Percentiles rank a stretch among this genome's conserved stretches.
Conservation (phyloP, 2,888 invertebrate species). For the Phortica magna region DNA sequence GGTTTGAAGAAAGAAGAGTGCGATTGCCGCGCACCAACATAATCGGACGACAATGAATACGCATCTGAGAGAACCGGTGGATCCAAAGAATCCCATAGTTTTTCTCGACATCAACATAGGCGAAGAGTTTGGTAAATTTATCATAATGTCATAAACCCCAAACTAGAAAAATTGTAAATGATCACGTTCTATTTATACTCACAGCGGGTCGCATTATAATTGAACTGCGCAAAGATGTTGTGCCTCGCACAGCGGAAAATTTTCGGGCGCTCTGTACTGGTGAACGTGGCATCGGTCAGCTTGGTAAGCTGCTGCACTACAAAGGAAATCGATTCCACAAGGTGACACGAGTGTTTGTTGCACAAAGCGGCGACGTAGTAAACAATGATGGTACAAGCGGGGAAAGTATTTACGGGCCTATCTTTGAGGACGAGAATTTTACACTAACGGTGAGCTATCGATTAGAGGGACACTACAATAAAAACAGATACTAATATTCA, state of each 20-base stretch:
- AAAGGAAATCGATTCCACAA: constrained; percentile 90
- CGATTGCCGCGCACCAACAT: constrained; percentile 21
- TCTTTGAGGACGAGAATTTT: constrained; percentile 95
- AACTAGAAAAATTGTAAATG: constrained; percentile 23
- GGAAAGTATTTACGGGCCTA: constrained; percentile 94
- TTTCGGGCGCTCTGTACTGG: constrained; percentile 95
- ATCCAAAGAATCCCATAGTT: constrained; percentile 81
- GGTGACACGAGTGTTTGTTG: constrained; percentile 92
- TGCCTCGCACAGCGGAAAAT: constrained; percentile 94
- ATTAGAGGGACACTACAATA: constrained; percentile 73
- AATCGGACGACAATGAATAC: constrained; percentile 31
- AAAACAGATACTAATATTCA: constrained; percentile 45
- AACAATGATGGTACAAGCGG: constrained; percentile 92
- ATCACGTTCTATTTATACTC: constrained; percentile 27
- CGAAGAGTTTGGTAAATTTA: constrained; percentile 82
- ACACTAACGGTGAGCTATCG: constrained; percentile 79
- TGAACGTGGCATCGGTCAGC: constrained; percentile 86
- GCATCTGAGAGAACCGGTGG: constrained; percentile 55
- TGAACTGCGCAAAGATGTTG: constrained; percentile 89
- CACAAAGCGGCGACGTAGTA: constrained; percentile 89
- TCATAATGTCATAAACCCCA: constrained; percentile 21
- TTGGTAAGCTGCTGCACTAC: constrained; percentile 88
- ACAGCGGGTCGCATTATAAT: constrained; percentile 91
- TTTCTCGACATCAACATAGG: constrained; percentile 86
- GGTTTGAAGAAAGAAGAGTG: no score